Conservation (phyloP, 2,113 vertebrate genomes). For the Picathartes gymnocephalus region DNA sequence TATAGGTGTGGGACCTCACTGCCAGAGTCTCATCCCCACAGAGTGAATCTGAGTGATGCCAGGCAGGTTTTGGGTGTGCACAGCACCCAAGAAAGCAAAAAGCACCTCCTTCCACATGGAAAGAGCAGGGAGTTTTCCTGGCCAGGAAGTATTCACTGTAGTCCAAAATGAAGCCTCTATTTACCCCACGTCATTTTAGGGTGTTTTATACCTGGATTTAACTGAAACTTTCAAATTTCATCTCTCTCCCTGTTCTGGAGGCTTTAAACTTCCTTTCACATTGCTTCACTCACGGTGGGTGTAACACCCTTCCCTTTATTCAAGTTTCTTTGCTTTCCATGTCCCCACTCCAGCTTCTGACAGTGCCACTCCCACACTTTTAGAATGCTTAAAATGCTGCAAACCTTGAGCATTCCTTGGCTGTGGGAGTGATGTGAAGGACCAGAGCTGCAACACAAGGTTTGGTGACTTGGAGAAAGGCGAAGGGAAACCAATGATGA, state of each 20-base stretch:
- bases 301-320: neutral
- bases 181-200: neutral
- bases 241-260: neutral
- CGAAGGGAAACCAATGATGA: neutral
- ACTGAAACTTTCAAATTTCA: neutral
- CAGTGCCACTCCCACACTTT: neutral
- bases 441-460: neutral
- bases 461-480: neutral
- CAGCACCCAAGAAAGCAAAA: neutral
- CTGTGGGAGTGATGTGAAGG: neutral
- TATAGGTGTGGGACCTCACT: neutral
- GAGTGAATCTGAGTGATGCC: neutral
- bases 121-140: neutral
- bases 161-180: neutral
- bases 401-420: neutral
- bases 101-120: neutral
- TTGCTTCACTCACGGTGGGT: neutral
- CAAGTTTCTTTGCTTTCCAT: neutral
- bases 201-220: neutral
- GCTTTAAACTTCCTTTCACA: neutral
- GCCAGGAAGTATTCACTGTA: accelerated
- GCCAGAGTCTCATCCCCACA: neutral
- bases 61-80: neutral
- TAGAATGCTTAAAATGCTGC: neutral
- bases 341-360: neutral